Evolutionary conservation across 2,888 invertebrate genomes (phyloP).

Genomic region (Cetonia aurata): DNA sequence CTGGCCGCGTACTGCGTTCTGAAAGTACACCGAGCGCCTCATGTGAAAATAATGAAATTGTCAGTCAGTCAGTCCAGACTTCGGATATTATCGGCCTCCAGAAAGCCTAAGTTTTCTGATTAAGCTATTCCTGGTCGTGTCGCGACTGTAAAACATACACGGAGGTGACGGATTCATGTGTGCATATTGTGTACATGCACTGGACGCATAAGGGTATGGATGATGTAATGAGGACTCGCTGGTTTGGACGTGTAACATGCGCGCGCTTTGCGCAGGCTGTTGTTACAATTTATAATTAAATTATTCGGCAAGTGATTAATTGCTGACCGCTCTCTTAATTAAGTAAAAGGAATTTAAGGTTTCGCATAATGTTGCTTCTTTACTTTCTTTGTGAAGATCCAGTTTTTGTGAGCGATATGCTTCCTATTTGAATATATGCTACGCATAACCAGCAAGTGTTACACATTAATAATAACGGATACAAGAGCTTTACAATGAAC

Average conservation of each 20-base stretch:
- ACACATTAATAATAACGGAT: too few species aligned
- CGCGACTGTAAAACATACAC: constrained; percentile 23
- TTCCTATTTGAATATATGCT: neutral
- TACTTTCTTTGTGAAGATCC: too few species aligned
- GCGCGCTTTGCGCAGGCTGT: constrained; percentile 21
- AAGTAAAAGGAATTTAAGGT: constrained; percentile 38
- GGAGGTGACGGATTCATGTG: constrained; percentile 14
- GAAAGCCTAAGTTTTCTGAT: constrained; percentile 33
- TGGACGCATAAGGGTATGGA: neutral
- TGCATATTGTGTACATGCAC: constrained; percentile 3
- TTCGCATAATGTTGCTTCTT: constrained; percentile 3
- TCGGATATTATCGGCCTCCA: constrained; percentile 54
- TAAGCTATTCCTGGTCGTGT: constrained; percentile 28
- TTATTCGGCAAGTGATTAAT: constrained; percentile 43
- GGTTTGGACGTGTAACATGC: neutral
- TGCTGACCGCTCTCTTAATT: constrained; percentile 41
- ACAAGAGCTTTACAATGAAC: too few species aligned
- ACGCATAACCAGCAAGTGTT: too few species aligned
- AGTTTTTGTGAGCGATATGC: neutral
- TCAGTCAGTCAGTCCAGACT: constrained; percentile 58
- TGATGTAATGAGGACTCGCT: constrained; percentile 10
- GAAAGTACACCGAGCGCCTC: constrained; percentile 23
- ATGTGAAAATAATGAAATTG: constrained; percentile 61
- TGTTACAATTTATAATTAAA: constrained; percentile 43
- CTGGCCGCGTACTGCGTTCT: neutral